phyloP scores from a whole-genome alignment of 2,888 invertebrate genomes.

The Diploptera punctata region DNA sequence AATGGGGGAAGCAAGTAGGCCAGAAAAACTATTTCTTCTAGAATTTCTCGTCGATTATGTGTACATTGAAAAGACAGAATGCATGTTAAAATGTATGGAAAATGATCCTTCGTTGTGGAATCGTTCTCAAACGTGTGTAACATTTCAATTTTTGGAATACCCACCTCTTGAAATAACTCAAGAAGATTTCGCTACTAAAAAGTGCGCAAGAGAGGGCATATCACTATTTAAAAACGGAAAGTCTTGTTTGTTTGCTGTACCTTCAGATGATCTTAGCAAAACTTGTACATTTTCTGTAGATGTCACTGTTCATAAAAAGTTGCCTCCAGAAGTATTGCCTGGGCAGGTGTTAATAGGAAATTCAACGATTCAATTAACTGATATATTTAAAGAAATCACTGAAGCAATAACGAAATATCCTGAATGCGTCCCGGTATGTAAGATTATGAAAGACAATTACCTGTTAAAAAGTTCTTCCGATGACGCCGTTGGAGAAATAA shows the following conservation, averaged over 20 bases:
- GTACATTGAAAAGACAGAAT: conserved; percentile 24
- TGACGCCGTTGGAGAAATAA: conserved; percentile 30
- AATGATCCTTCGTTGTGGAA: conserved; percentile 25
- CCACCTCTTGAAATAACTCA: conserved; percentile 37
- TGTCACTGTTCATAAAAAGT: conserved; percentile 22
- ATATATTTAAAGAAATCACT: conserved; percentile 2
- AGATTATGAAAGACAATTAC: conserved; percentile 25
- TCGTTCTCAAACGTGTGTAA: conserved; percentile 29
- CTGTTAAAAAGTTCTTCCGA: conserved; percentile 7
- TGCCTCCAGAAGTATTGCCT: conserved; percentile 30
- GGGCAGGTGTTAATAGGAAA: conserved; percentile 30
- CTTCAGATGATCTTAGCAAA: not conserved
- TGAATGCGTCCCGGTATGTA: conserved; percentile 12
- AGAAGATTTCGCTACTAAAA: conserved; percentile 28
- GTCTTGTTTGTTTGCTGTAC: conserved; percentile 36
- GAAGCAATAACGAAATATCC: not conserved
- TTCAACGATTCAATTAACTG: conserved; percentile 19
- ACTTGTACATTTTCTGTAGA: conserved; percentile 28
- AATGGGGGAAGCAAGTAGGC: conserved; percentile 12
- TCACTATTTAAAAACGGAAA: conserved; percentile 36
- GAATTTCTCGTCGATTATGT: conserved; percentile 37
- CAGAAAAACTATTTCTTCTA: conserved; percentile 36
- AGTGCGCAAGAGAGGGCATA: conserved; percentile 18
- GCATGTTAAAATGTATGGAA: conserved; percentile 22
- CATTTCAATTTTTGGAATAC: conserved; percentile 38